Conservation (phyloP, 2,113 vertebrate genomes). For the Xiphorhynchus elegans region DNA sequence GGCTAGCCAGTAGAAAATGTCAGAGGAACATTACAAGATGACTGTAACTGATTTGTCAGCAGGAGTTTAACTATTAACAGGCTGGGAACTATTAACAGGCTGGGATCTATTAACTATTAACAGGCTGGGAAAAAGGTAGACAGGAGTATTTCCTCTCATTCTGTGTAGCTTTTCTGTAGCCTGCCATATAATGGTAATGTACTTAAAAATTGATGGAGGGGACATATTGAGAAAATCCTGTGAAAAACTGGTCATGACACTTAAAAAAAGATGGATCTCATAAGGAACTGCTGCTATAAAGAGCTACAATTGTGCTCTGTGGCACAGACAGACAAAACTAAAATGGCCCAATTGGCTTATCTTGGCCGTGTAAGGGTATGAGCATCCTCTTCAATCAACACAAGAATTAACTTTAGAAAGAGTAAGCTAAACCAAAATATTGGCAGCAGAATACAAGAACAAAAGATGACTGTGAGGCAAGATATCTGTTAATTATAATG, state of each 20-base stretch:
- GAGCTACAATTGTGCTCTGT: accelerated
- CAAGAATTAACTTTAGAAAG: not conserved
- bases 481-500: not conserved
- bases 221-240: not conserved
- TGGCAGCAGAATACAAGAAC: not conserved
- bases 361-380: not conserved
- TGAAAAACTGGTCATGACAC: not conserved
- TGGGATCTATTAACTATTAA: not conserved
- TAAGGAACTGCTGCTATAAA: not conserved
- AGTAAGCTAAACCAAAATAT: not conserved
- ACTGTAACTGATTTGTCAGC: not conserved
- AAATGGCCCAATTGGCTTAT: not conserved
- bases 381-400: not conserved
- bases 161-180: not conserved
- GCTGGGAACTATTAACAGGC: too few relatives aligned
- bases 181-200: not conserved
- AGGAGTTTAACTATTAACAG: not conserved
- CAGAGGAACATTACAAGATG: not conserved
- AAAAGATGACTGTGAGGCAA: not conserved
- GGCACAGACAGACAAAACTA: accelerated
- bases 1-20: not conserved
- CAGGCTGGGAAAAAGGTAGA: not conserved
- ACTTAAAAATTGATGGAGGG: not conserved
- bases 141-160: not conserved
- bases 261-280: not conserved